Evolutionary conservation across 1,140 invertebrate species (phyloP).

Genomic region (Drosophila mauritiana): DNA sequence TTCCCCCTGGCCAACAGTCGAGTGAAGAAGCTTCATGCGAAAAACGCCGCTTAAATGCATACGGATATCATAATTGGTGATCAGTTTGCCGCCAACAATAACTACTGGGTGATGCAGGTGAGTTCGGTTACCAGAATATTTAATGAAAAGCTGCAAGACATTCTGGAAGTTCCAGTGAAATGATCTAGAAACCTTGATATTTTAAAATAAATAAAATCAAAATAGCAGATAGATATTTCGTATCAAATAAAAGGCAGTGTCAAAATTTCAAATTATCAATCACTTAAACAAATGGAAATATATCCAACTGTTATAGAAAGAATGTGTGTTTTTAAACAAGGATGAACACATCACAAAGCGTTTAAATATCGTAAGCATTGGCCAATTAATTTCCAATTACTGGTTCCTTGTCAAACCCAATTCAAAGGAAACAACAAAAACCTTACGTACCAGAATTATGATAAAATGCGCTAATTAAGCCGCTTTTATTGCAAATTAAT

Average conservation of each 20-base stretch:
- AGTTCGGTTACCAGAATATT: constrained; percentile 19
- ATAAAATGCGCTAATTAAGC: constrained; percentile 69
- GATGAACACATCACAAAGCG: not conserved
- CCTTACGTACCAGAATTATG: constrained; percentile 62
- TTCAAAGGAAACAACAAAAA: constrained; percentile 7
- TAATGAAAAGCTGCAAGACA: not conserved
- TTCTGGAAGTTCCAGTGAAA: not conserved
- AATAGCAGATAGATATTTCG: too few species aligned
- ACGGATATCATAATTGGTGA: constrained; percentile 85
- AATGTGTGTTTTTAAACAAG: not conserved
- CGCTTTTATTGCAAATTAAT: constrained; percentile 55
- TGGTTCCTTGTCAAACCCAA: constrained; percentile 9
- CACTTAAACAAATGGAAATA: too few species aligned
- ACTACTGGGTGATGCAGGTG: constrained; percentile 85
- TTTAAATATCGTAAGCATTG: not conserved
- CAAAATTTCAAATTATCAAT: too few species aligned
- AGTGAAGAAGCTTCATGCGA: constrained; percentile 51
- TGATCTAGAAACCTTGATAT: not conserved
- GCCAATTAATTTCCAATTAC: constrained; percentile 5
- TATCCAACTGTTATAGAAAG: too few species aligned
- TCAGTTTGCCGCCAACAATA: constrained; percentile 83
- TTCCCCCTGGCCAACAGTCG: constrained; percentile 19
- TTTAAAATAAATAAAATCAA: too few species aligned
- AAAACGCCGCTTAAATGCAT: constrained; percentile 84
- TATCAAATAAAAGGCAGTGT: too few species aligned